Percentiles rank a stretch among this genome's conserved stretches.
These are phyloP conservation scores for Adelphocoris suturalis DNA, from an alignment of 2,888 invertebrate genomes.

Conservation along the genomic window DNA sequence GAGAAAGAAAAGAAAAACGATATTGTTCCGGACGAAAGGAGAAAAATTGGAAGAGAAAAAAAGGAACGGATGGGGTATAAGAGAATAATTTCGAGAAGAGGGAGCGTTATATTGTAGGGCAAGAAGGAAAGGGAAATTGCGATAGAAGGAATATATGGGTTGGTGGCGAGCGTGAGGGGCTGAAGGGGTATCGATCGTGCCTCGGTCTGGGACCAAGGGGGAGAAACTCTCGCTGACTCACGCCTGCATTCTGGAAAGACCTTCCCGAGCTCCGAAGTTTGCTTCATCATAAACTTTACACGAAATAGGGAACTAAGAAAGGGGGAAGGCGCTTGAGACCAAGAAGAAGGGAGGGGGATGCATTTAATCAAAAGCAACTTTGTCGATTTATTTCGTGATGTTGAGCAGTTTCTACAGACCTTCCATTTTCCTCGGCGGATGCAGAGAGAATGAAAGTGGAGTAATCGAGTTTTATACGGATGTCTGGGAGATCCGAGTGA, in stretches of 20 bases:
- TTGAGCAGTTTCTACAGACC: not conserved
- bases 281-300: constrained; percentile 28
- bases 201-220: not conserved
- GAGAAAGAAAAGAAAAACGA: not conserved
- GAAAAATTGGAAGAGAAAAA: constrained; percentile 1
- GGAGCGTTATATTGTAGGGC: not conserved
- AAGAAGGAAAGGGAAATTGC: constrained; percentile 27
- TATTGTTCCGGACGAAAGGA: constrained; percentile 19
- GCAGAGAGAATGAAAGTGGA: not conserved
- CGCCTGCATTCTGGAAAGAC: constrained; percentile 23
- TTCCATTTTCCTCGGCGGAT: not conserved
- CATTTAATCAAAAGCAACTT: constrained; percentile 36
- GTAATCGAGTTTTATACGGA: constrained; percentile 7
- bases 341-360: not conserved
- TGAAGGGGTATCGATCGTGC: not conserved
- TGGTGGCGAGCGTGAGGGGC: not conserved
- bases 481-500: not conserved
- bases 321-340: not conserved
- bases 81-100: constrained; percentile 35
- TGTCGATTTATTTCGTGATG: constrained; percentile 35
- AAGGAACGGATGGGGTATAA: not conserved
- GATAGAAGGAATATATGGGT: constrained; percentile 37
- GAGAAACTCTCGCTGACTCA: not conserved
- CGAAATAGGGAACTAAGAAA: not conserved
- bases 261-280: not conserved